Percentiles rank a stretch among this genome's conserved stretches.
These are phyloP conservation scores for Megamerina dolium DNA, from an alignment of 2,888 invertebrate genomes.

Conservation along the genomic window DNA sequence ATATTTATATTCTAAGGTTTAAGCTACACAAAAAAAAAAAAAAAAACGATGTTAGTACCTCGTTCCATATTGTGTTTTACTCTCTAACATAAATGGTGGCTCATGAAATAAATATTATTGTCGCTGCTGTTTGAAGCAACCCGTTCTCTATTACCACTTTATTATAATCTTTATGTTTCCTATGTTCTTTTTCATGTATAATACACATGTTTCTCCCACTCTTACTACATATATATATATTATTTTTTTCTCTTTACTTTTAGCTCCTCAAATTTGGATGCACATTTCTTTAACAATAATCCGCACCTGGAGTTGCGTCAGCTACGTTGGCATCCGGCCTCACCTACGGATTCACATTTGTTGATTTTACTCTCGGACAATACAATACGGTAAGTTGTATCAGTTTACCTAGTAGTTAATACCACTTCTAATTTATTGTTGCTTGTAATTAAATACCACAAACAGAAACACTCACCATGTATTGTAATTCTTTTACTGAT, in stretches of 20 bases:
- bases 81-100: too few relatives aligned
- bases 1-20: too few relatives aligned
- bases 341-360: conserved; percentile 67
- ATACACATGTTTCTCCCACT: conserved; percentile 2
- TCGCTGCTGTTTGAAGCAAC: too few relatives aligned
- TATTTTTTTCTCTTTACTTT: conserved; percentile 6
- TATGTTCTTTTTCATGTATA: background rate
- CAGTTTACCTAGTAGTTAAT: too few relatives aligned
- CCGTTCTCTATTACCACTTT: too few relatives aligned
- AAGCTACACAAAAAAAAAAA: too few relatives aligned
- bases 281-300: conserved; percentile 63
- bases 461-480: background rate
- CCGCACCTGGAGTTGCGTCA: conserved; percentile 66
- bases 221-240: conserved; percentile 2
- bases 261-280: conserved; percentile 55
- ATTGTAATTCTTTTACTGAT: too few relatives aligned
- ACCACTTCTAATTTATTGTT: conserved; percentile 14
- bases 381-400: conserved; percentile 61
- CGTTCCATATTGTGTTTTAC: too few relatives aligned
- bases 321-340: conserved; percentile 82
- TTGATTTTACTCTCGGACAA: conserved; percentile 81
- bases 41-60: too few relatives aligned
- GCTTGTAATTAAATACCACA: conserved; percentile 5
- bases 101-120: too few relatives aligned
- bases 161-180: background rate